Evolutionary conservation across 2,113 vertebrate species (phyloP).

Genomic region (Ramphastos sulfuratus): DNA sequence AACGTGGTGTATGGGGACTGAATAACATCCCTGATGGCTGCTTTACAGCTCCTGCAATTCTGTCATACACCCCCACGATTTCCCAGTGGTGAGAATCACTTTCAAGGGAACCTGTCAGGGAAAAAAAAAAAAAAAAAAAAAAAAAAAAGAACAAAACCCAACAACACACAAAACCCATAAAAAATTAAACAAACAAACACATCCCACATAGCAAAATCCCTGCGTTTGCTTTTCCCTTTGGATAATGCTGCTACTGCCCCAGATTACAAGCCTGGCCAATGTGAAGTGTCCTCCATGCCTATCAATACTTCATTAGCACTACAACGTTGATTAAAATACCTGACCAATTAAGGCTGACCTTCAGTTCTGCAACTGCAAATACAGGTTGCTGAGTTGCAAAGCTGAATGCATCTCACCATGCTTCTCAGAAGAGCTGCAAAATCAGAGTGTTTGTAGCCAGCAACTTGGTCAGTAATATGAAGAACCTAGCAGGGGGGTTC

Average conservation of each 20-base stretch:
- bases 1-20: slow-evolving; percentile 53
- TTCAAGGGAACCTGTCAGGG: slow-evolving; percentile 87
- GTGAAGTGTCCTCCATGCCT: neutral
- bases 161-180: neutral
- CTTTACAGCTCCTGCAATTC: slow-evolving; percentile 71
- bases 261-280: neutral
- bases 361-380: neutral
- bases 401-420: neutral
- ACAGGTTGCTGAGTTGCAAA: neutral
- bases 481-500: neutral
- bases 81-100: slow-evolving; percentile 84
- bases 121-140: neutral
- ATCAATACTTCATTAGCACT: neutral
- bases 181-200: slow-evolving; percentile 39
- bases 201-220: neutral
- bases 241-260: neutral
- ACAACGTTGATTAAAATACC: neutral
- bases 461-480: neutral
- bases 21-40: slow-evolving; percentile 53
- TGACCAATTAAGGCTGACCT: neutral
- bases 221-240: slow-evolving; percentile 25
- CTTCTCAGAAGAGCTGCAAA: neutral
- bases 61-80: slow-evolving; percentile 90
- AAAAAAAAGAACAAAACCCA: neutral
- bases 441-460: neutral